Percentiles rank a stretch among this genome's conserved stretches.
These are phyloP conservation scores for Rhamnusium bicolor DNA, from an alignment of 2,888 invertebrate genomes.

Conservation along the genomic window DNA sequence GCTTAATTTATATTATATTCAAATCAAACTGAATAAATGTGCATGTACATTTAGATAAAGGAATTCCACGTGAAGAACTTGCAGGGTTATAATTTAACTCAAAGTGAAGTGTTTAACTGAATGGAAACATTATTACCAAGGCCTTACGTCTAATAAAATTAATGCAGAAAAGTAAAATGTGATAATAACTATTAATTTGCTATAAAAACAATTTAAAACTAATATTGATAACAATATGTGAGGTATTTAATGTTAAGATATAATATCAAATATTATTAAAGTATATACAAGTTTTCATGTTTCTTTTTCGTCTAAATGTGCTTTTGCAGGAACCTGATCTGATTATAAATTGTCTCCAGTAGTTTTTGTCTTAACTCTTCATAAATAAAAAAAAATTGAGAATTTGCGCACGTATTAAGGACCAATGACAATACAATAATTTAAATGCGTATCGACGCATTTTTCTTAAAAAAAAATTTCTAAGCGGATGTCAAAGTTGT, in stretches of 20 bases:
- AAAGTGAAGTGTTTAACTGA: neutral
- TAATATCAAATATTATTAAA: neutral
- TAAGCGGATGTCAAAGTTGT: too few species aligned
- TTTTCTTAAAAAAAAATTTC: too few species aligned
- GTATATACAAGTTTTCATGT: too few species aligned
- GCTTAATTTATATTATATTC: neutral
- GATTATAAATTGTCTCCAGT: too few species aligned
- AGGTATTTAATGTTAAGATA: neutral
- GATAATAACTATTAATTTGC: constrained; percentile 2
- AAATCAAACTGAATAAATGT: constrained; percentile 7
- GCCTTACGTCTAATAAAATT: constrained; percentile 8
- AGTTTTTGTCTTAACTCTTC: too few species aligned
- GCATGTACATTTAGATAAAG: neutral
- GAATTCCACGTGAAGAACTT: neutral
- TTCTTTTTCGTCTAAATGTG: neutral
- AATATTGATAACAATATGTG: neutral
- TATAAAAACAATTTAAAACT: neutral
- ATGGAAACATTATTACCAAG: constrained; percentile 12
- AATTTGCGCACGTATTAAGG: too few species aligned
- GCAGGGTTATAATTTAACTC: constrained; percentile 11
- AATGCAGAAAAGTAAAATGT: neutral
- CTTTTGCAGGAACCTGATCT: too few species aligned
- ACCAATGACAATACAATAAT: too few species aligned
- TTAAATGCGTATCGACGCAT: too few species aligned
- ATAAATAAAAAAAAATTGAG: too few species aligned